Conservation (phyloP, 1,140 invertebrate genomes). For the Listronotus bonariensis region DNA sequence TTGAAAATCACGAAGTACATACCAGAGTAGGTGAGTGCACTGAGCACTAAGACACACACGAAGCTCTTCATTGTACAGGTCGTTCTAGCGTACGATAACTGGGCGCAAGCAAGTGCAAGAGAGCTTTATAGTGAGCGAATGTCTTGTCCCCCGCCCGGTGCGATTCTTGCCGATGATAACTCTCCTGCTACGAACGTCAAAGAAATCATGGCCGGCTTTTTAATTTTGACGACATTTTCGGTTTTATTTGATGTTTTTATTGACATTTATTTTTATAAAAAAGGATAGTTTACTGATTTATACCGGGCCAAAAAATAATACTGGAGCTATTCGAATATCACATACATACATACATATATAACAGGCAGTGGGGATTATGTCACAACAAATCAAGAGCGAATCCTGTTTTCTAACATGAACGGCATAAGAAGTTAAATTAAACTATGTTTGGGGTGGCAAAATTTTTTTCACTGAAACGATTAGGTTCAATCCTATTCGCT, state of each 20-base stretch:
- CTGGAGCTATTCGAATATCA: no score
- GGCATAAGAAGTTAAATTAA: no score
- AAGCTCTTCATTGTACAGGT: constrained; percentile 46
- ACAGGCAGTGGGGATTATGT: no score
- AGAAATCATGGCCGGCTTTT: constrained; percentile 14
- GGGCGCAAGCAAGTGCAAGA: constrained; percentile 32
- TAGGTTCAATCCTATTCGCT: no score
- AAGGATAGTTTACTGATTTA: no score
- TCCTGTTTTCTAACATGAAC: no score
- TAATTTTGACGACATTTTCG: constrained; percentile 4
- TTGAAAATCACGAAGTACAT: constrained; percentile 39
- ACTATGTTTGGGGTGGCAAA: no score
- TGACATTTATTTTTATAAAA: not conserved
- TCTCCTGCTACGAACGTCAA: constrained; percentile 26
- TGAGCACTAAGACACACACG: constrained; percentile 50
- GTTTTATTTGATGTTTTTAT: not conserved
- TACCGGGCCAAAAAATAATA: no score
- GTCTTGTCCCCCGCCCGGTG: constrained; percentile 32
- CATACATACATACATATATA: no score
- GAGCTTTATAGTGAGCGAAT: constrained; percentile 42
- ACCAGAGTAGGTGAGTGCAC: constrained; percentile 51
- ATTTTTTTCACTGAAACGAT: no score
- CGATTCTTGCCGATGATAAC: constrained; percentile 25
- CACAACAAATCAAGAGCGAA: no score
- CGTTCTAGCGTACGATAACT: constrained; percentile 36